Evolutionary conservation across 2,113 vertebrate species (phyloP), one percentile per base, ranked within the genome.

Genomic region (Pardalotus punctatus): DNA sequence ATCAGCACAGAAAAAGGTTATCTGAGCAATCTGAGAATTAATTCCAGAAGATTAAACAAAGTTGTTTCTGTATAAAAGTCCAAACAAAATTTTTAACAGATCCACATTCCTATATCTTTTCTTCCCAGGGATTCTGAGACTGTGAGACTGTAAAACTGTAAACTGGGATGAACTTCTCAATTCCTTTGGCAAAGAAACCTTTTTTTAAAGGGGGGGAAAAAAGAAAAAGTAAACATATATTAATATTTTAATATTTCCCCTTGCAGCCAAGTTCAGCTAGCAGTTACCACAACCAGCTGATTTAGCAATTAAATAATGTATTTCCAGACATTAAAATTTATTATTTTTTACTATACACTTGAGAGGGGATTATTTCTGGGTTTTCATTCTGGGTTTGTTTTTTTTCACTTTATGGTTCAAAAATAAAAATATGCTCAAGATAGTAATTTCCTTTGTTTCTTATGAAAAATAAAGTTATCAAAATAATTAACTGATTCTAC

Each of bases 1-100:
- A 54, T 69, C 54, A 88, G 27, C 23, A 48, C 6, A 71, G 57
- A 13, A 66, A 50, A 85, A 50, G 2, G 8, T 81, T 80, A 73
- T 62, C 20, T 54, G 33, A 81, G 38, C 48, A 87, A 76, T 62
- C 17, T 76, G 53, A 91, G 35, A 85, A 94, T 81, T 83, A 54
- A 84, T 87, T 82, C 57, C 70, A 79, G 27, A 76, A 80, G 66
- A 89, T 70, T 87, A 79, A 88, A 81, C 65, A 66, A 66, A 64
- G n/a, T 10, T 89, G 11, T 35, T 85, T 73, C 43, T 76, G 14
- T 51, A 66, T 0, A 40, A 60, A 90, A 78, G 15, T 19, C 8
- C 28, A 64, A 67, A 57, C 8, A 79, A 70, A 66, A 47, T 28
- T 85, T 90, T 74, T 47, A 71, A 42, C 3, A 5, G 7, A 58